Conservation (phyloP, 2,888 invertebrate genomes). For the Drosophila hamatofila region DNA sequence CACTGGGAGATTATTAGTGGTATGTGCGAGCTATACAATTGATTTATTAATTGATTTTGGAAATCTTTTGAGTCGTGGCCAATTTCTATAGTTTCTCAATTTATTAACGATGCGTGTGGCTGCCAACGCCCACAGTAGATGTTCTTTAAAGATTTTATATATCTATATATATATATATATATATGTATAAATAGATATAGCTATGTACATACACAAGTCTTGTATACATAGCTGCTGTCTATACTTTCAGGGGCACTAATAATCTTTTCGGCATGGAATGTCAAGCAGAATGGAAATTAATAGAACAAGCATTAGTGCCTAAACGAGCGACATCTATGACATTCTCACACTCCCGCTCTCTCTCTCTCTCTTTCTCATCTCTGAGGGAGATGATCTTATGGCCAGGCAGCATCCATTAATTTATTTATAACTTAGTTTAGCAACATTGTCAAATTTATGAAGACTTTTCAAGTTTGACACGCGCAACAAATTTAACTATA, state of each 20-base stretch:
- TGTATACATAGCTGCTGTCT: conserved; percentile 31
- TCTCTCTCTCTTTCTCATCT: not conserved
- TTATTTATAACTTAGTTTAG: conserved; percentile 58
- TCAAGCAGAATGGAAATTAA: conserved; percentile 62
- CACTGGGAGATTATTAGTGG: conserved; percentile 7
- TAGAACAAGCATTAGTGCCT: conserved; percentile 49
- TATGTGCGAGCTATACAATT: not conserved
- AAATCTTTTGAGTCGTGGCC: not conserved
- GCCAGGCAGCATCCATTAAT: conserved; percentile 47
- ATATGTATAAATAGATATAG: conserved; percentile 5
- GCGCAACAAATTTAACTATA: conserved; percentile 34
- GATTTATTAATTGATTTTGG: conserved; percentile 34
- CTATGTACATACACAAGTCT: conserved; percentile 9
- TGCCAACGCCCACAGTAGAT: conserved; percentile 55
- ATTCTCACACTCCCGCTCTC: not conserved
- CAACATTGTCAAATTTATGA: conserved; percentile 56
- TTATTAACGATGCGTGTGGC: conserved; percentile 61
- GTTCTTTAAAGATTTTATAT: conserved; percentile 28
- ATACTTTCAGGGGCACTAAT: conserved; percentile 50
- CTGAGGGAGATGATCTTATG: not conserved
- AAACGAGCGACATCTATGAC: conserved; percentile 48
- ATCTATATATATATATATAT: conserved; percentile 2
- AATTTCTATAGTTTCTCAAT: conserved; percentile 30
- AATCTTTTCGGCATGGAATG: conserved; percentile 64
- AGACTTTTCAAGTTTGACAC: conserved; percentile 33